Evolutionary conservation across 2,113 vertebrate genomes (phyloP).

Genomic region (Oryzias celebensis): DNA sequence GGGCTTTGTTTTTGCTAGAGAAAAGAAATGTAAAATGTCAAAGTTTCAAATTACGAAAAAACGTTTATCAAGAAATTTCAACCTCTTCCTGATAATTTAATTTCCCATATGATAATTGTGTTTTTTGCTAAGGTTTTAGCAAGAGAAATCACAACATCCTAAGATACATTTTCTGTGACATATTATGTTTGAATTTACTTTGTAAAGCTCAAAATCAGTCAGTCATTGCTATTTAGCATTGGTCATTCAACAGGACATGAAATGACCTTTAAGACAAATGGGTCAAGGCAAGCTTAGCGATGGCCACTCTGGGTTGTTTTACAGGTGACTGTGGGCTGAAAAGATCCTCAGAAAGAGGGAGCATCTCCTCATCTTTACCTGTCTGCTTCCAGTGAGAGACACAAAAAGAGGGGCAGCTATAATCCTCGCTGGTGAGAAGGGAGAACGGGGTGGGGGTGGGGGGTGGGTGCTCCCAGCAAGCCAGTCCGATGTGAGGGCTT

Average conservation of each 20-base stretch:
- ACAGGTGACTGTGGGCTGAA: slow-evolving; percentile 24
- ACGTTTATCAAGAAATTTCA: no score
- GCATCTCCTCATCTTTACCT: slow-evolving; percentile 59
- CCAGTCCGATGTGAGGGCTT: slow-evolving; percentile 64
- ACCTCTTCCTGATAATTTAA: no score
- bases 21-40: no score
- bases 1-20: no score
- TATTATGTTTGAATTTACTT: no score
- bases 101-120: no score
- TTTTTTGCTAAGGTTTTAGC: no score
- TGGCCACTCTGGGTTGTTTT: slow-evolving; percentile 28
- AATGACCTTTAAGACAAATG: slow-evolving; percentile 14
- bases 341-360: slow-evolving; percentile 32
- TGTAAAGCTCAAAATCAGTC: background rate
- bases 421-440: slow-evolving; percentile 55
- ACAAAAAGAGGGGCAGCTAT: slow-evolving; percentile 65
- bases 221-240: background rate
- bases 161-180: no score
- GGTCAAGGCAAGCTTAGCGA: slow-evolving; percentile 13
- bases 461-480: slow-evolving; percentile 32
- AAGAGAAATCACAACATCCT: no score
- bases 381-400: slow-evolving; percentile 54
- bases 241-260: slow-evolving; percentile 9
- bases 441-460: background rate
- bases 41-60: no score